phyloP scores from a whole-genome alignment of 2,797 vertebrate genomes.

The Cossypha caffra region DNA sequence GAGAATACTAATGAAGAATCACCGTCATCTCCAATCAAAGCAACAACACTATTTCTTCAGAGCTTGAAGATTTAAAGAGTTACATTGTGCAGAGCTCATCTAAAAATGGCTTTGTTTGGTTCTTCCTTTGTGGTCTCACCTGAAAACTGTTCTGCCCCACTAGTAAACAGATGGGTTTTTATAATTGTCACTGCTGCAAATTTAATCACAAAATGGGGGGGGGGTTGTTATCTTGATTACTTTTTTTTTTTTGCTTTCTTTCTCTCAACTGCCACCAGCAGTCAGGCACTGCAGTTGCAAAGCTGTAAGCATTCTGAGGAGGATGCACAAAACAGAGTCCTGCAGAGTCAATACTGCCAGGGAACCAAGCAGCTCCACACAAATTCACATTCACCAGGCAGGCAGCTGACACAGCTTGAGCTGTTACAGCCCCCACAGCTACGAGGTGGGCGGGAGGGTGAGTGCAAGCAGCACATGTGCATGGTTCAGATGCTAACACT shows the following conservation, averaged over 20 bases:
- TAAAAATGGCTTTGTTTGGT: constrained; percentile 40
- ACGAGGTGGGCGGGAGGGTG: background rate
- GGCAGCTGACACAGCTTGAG: constrained; percentile 25
- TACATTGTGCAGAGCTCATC: constrained; percentile 19
- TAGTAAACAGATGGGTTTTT: constrained; percentile 57
- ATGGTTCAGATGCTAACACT: constrained; percentile 16
- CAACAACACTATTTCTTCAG: background rate
- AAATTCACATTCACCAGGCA: background rate
- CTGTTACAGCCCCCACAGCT: background rate
- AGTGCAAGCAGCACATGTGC: constrained; percentile 11
- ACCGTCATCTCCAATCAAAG: constrained; percentile 48
- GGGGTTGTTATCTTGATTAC: background rate
- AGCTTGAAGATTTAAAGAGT: constrained; percentile 7
- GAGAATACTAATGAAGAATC: constrained; percentile 57
- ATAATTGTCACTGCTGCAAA: constrained; percentile 49
- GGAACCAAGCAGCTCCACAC: background rate
- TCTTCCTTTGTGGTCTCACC: constrained; percentile 57
- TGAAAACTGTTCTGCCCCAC: constrained; percentile 16
- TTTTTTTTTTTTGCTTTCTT: background rate
- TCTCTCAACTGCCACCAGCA: background rate
- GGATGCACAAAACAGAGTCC: background rate
- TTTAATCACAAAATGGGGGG: background rate
- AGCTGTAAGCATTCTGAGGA: background rate
- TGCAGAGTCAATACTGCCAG: background rate
- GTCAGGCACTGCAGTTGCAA: background rate